Conservation (phyloP, 1,140 invertebrate species). For the Drosophila kepulauana region DNA sequence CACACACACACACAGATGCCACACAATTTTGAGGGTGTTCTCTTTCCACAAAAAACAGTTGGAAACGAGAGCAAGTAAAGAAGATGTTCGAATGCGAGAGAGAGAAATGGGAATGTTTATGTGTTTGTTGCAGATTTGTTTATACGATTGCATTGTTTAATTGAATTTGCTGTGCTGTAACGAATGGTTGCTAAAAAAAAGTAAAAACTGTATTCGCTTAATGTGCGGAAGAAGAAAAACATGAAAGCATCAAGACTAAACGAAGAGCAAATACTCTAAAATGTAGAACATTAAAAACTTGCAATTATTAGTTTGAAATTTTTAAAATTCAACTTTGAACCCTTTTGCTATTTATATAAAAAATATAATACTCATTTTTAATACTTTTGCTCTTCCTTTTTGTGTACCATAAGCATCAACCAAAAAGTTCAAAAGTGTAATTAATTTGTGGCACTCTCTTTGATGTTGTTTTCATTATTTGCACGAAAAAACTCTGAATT, state of each 20-base stretch:
- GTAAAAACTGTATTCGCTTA: neutral
- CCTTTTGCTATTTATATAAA: too few relatives aligned
- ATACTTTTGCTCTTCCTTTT: neutral
- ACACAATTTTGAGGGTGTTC: slow-evolving; percentile 25
- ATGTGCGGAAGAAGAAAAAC: slow-evolving; percentile 9
- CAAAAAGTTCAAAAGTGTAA: slow-evolving; percentile 65
- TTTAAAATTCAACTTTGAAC: too few relatives aligned
- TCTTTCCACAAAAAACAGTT: neutral
- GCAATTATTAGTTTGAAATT: neutral
- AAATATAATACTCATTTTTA: neutral
- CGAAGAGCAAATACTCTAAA: neutral
- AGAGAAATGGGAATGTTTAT: slow-evolving; percentile 1
- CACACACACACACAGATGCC: slow-evolving; percentile 19
- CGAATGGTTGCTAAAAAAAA: slow-evolving; percentile 53
- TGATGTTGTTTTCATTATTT: slow-evolving; percentile 24
- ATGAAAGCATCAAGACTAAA: neutral
- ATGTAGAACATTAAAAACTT: neutral
- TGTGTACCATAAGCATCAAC: neutral
- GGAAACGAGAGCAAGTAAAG: neutral
- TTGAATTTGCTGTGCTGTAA: slow-evolving; percentile 65
- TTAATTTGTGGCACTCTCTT: slow-evolving; percentile 49
- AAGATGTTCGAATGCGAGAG: neutral
- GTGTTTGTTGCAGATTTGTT: slow-evolving; percentile 60
- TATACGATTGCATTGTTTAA: slow-evolving; percentile 77
- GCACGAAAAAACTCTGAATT: slow-evolving; percentile 51